Conservation (phyloP, 2,113 vertebrate species). For the Diglossa brunneiventris region DNA sequence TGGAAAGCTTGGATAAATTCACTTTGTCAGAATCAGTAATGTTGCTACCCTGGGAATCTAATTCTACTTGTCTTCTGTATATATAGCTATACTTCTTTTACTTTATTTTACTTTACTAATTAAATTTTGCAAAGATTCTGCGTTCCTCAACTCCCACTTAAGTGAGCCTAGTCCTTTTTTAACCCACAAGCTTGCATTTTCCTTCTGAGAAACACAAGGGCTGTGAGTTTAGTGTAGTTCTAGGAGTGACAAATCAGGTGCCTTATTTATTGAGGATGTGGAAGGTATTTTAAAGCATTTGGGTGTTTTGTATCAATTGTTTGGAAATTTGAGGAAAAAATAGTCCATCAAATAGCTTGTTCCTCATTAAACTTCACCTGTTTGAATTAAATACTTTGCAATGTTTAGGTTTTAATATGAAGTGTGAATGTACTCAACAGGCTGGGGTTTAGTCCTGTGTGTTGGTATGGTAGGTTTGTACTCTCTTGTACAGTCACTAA, state of each 20-base stretch:
- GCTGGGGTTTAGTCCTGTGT: background rate
- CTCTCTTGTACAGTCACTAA: background rate
- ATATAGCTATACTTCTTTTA: background rate
- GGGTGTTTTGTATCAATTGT: background rate
- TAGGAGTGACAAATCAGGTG: background rate
- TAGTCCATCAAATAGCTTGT: background rate
- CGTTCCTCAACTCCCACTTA: background rate
- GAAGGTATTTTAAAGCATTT: background rate
- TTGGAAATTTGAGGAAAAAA: background rate
- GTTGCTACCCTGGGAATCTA: background rate
- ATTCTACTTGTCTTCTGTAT: background rate
- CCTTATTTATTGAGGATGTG: background rate
- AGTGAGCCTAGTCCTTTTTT: background rate
- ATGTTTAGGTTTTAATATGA: background rate
- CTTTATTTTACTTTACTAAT: background rate
- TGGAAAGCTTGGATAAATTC: constrained; percentile 13
- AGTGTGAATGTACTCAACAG: background rate
- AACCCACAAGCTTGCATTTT: background rate
- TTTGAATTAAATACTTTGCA: background rate
- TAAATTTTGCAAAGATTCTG: background rate
- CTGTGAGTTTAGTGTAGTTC: background rate
- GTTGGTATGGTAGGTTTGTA: background rate
- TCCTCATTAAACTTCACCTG: background rate
- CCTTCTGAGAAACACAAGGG: background rate
- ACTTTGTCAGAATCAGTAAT: background rate